A percentile compares a stretch with the other conserved stretches of the same genome.
Evolutionary conservation across 2,797 vertebrate species (phyloP).

Genomic region (Myotis findleyi): DNA sequence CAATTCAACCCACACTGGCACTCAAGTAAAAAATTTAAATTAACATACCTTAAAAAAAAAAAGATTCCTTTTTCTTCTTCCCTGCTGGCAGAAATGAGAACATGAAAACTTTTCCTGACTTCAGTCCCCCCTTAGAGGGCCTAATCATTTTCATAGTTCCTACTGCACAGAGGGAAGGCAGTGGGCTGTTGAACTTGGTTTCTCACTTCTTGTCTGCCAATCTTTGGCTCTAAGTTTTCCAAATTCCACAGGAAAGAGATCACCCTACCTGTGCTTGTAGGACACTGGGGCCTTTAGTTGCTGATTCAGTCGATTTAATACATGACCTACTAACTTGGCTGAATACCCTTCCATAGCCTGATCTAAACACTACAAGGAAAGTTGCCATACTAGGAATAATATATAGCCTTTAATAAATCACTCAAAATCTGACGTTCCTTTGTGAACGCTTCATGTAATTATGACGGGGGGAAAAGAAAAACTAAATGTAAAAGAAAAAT

Average conservation of each 20-base stretch:
- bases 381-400: slow-evolving; percentile 40
- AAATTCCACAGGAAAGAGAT: background rate
- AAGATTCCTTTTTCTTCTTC: slow-evolving; percentile 3
- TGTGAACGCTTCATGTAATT: slow-evolving; percentile 76
- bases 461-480: slow-evolving; percentile 66
- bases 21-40: background rate
- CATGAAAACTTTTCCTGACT: background rate
- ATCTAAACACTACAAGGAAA: slow-evolving; percentile 12
- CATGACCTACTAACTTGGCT: background rate
- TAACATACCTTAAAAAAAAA: background rate
- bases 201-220: background rate
- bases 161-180: background rate
- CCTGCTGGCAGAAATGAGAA: background rate
- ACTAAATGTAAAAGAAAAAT: slow-evolving; percentile 75
- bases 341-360: background rate
- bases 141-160: background rate
- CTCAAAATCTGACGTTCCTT: slow-evolving; percentile 67
- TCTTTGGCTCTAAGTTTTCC: slow-evolving; percentile 11
- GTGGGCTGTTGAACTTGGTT: background rate
- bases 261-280: background rate
- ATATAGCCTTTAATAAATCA: slow-evolving; percentile 72
- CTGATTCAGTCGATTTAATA: background rate
- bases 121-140: background rate
- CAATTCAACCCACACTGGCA: background rate
- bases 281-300: background rate